A percentile compares a stretch with the other conserved stretches of the same genome.
Conservation (phyloP, 2,797 vertebrate genomes). For the Pseudotriccus pelzelni region DNA sequence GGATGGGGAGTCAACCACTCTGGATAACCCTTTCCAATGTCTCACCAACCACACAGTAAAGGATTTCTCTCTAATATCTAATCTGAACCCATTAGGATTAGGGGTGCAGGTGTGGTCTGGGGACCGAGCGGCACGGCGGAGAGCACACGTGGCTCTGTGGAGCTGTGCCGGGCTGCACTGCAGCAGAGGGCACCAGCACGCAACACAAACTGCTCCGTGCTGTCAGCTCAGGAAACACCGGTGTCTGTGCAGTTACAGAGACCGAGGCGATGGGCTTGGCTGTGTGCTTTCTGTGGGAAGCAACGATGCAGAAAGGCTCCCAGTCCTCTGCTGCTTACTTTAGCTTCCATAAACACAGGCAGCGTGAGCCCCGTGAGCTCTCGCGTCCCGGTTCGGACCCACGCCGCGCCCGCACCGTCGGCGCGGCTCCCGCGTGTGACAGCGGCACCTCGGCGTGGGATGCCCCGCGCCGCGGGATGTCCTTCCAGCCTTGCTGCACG, state of each 20-base stretch:
- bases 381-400: not conserved
- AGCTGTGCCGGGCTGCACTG: not conserved
- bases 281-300: not conserved
- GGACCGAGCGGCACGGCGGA: fast-evolving
- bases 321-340: fast-evolving
- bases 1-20: not conserved
- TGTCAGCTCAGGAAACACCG: not conserved
- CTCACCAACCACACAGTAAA: not conserved
- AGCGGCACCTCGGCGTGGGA: fast-evolving
- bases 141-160: fast-evolving
- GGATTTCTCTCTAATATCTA: not conserved
- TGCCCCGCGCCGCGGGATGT: fast-evolving
- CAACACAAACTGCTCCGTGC: not conserved
- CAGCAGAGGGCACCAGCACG: conserved; percentile 61
- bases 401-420: fast-evolving
- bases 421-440: fast-evolving
- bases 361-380: not conserved
- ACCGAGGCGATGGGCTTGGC: not conserved
- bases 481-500: not conserved
- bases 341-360: fast-evolving
- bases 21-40: not conserved
- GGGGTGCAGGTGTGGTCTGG: fast-evolving
- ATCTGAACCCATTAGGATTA: not conserved
- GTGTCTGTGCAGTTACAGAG: fast-evolving
- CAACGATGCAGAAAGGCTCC: fast-evolving